These are phyloP conservation scores for Chymomyza amoena DNA, from an alignment of 2,888 invertebrate species.

Conservation along the genomic window DNA sequence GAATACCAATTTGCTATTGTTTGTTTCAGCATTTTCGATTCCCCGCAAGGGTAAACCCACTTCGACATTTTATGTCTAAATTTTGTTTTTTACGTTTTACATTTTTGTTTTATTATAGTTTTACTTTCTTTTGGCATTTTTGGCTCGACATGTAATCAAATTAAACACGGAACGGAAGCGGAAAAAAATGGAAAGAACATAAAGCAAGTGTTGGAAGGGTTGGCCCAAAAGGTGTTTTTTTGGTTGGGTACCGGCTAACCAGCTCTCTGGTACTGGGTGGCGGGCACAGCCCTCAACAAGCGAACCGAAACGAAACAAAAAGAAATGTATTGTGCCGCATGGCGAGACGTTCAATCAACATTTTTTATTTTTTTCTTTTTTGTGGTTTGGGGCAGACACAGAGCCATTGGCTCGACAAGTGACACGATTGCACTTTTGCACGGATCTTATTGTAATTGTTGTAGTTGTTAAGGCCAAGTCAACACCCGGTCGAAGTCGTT, in stretches of 20 bases:
- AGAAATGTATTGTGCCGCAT: background rate
- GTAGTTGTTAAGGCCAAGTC: background rate
- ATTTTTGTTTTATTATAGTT: background rate
- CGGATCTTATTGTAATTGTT: background rate
- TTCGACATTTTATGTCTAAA: too few relatives aligned
- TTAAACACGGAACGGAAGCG: conserved; percentile 6
- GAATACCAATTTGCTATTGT: too few relatives aligned
- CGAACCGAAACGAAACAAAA: conserved; percentile 1
- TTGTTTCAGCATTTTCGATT: too few relatives aligned
- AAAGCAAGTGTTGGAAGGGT: background rate
- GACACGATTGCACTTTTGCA: background rate
- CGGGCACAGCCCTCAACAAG: background rate
- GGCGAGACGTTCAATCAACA: conserved; percentile 1
- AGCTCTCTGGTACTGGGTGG: background rate
- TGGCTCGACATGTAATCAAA: conserved; percentile 1
- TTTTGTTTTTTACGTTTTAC: too few relatives aligned
- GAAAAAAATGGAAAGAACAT: background rate
- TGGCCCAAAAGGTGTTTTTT: background rate
- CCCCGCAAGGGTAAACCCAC: too few relatives aligned
- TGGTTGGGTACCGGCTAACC: background rate
- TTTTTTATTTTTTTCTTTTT: background rate
- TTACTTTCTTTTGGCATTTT: background rate
- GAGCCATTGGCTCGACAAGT: background rate
- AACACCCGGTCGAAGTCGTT: background rate
- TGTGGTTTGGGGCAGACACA: background rate